A percentile compares a stretch with the other conserved stretches of the same genome.
Evolutionary conservation across 2,888 invertebrate species (phyloP).

Genomic region (Phorcus lineatus): DNA sequence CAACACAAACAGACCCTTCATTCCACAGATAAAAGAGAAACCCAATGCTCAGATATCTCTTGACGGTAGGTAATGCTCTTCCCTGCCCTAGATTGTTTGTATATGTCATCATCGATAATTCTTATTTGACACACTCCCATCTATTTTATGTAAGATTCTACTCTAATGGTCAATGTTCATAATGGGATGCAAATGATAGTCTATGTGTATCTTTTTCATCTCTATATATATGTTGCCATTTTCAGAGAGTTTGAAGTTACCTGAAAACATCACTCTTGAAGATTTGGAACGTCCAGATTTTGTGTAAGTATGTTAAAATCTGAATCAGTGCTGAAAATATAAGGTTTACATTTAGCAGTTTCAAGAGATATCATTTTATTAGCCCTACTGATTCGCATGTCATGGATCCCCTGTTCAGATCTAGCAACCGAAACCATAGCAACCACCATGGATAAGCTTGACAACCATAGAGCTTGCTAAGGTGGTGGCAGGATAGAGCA

Average conservation of each 20-base stretch:
- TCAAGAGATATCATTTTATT: too few species aligned
- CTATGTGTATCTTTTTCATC: too few species aligned
- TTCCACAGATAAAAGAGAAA: slow-evolving; percentile 89
- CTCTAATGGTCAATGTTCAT: too few species aligned
- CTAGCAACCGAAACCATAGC: too few species aligned
- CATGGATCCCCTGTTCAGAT: too few species aligned
- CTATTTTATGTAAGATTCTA: neutral
- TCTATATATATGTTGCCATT: slow-evolving; percentile 33
- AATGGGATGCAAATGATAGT: too few species aligned
- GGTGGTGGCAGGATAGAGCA: too few species aligned
- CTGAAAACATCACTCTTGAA: slow-evolving; percentile 52
- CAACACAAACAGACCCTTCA: slow-evolving; percentile 87
- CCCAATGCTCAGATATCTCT: slow-evolving; percentile 89
- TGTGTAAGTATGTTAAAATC: slow-evolving; percentile 43
- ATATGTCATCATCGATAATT: neutral
- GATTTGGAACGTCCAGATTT: slow-evolving; percentile 53
- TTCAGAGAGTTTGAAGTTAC: slow-evolving; percentile 62
- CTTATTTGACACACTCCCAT: neutral
- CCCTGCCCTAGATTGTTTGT: neutral
- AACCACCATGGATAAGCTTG: too few species aligned
- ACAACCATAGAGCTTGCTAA: too few species aligned
- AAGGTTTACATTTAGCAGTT: neutral
- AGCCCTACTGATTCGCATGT: too few species aligned
- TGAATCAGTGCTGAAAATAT: neutral
- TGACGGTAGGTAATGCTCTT: slow-evolving; percentile 53